Evolutionary conservation across 1,140 invertebrate species (phyloP).

Genomic region (Caenorhabditis briggsae): DNA sequence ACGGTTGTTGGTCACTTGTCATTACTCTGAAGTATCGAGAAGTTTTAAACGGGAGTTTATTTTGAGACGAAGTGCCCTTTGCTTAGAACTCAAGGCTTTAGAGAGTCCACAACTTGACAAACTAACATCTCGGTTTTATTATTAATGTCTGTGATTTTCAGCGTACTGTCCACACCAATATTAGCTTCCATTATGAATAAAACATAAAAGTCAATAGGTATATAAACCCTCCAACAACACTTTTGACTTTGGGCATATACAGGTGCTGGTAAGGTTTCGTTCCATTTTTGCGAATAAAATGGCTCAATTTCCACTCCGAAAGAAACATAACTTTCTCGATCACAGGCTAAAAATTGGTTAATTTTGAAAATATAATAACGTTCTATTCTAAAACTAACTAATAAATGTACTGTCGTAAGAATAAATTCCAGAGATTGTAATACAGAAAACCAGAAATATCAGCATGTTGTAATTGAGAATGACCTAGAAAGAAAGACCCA

Average conservation of each 20-base stretch:
- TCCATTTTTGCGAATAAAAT: not conserved
- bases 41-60: no score
- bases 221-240: not conserved
- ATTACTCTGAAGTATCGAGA: not conserved
- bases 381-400: no score
- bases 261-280: not conserved
- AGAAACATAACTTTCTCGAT: not conserved
- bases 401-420: no score
- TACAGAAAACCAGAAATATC: not conserved
- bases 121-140: constrained; percentile 12
- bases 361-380: no score
- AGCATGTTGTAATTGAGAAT: not conserved
- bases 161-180: not conserved
- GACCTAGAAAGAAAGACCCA: not conserved
- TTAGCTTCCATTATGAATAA: constrained; percentile 7
- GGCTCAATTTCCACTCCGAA: not conserved
- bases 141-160: not conserved
- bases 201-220: not conserved
- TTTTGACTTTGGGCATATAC: not conserved
- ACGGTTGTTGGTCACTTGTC: constrained; percentile 16
- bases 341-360: not conserved
- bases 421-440: no score
- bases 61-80: no score
- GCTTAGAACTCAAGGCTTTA: no score
- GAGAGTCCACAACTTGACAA: no score